Evolutionary conservation across 2,888 invertebrate species (phyloP).

Genomic region (Hypercompe scribonia): DNA sequence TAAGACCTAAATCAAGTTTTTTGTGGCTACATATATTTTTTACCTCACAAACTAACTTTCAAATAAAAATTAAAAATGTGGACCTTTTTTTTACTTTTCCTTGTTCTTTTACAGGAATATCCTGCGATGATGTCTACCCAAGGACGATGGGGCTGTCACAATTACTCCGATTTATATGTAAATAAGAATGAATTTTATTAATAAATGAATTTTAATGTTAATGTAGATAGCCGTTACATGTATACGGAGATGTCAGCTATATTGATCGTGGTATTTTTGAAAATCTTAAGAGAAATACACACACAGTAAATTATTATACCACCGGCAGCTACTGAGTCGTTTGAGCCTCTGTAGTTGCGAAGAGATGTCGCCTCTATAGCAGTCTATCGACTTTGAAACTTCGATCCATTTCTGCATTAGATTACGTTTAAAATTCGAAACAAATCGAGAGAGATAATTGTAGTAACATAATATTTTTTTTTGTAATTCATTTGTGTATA

Average conservation of each 20-base stretch:
- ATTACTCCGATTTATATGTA: slow-evolving; percentile 61
- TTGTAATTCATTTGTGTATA: background rate
- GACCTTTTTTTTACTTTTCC: background rate
- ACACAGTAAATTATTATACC: background rate
- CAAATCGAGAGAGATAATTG: background rate
- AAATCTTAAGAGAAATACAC: background rate
- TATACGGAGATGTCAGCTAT: slow-evolving; percentile 41
- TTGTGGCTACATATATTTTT: no score
- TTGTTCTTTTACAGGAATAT: slow-evolving; percentile 67
- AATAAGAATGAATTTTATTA: slow-evolving; percentile 61
- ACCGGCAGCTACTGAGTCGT: no score
- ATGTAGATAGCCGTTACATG: slow-evolving; percentile 43
- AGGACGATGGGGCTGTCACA: slow-evolving; percentile 58
- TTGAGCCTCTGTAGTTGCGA: no score
- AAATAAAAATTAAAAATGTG: background rate
- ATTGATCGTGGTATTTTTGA: slow-evolving; percentile 20
- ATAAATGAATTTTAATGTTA: slow-evolving; percentile 37
- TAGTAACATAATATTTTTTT: background rate
- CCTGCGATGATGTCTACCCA: slow-evolving; percentile 79
- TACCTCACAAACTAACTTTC: background rate
- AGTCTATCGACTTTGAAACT: background rate
- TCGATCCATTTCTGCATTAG: background rate
- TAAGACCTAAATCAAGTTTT: no score
- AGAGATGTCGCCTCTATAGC: no score
- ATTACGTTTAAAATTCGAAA: background rate